Conservation (phyloP, 2,888 invertebrate genomes). For the Lapara coniferarum region DNA sequence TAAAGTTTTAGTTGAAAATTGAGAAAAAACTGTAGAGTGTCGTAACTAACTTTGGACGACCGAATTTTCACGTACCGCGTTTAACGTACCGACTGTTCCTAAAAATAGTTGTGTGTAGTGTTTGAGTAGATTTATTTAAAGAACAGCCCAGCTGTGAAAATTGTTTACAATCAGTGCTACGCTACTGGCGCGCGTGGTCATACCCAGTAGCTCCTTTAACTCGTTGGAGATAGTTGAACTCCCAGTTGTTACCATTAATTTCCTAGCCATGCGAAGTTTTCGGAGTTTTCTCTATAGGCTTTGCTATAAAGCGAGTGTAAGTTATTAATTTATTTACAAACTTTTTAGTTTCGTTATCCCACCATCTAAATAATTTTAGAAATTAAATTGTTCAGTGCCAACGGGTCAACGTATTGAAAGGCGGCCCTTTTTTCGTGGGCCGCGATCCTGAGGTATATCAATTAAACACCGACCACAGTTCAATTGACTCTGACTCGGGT, state of each 20-base stretch:
- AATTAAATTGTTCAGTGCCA: neutral
- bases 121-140: slow-evolving; percentile 23
- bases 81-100: slow-evolving; percentile 6
- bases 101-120: slow-evolving; percentile 17
- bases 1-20: neutral
- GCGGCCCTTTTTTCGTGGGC: fast-evolving
- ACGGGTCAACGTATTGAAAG: neutral
- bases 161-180: slow-evolving; percentile 18
- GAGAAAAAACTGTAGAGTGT: neutral
- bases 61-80: neutral
- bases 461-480: neutral
- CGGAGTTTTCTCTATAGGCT: neutral
- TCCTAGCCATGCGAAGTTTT: neutral
- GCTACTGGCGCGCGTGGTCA: slow-evolving; percentile 7
- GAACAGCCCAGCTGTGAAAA: slow-evolving; percentile 6
- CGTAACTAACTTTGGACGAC: neutral
- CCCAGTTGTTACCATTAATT: neutral
- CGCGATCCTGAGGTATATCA: neutral
- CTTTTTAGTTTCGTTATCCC: neutral
- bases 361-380: slow-evolving; percentile 3
- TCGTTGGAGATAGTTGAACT: neutral
- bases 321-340: neutral
- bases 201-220: neutral
- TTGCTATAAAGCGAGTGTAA: neutral
- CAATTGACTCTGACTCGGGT: slow-evolving; percentile 13